Percentiles rank a stretch among this genome's conserved stretches.
phyloP scores from a whole-genome alignment of 2,888 invertebrate genomes.

The Cheilosia urbana region DNA sequence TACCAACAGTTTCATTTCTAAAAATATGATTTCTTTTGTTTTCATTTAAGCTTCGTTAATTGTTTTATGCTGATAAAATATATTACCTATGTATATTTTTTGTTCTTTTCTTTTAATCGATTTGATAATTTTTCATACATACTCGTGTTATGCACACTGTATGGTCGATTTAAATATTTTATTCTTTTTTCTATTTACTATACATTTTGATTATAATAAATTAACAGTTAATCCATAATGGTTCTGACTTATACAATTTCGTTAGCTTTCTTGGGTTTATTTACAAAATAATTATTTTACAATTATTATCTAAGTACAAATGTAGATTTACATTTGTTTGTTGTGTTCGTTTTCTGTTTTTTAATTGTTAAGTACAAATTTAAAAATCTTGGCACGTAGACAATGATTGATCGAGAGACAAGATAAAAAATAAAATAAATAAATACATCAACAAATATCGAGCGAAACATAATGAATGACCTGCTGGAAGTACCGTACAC shows the following conservation, averaged over 20 bases:
- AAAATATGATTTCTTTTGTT: constrained; percentile 53
- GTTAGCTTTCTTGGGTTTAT: constrained; percentile 24
- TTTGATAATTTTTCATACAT: constrained; percentile 35
- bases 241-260: constrained; percentile 21
- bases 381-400: constrained; percentile 49
- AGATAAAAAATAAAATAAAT: background rate
- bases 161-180: constrained; percentile 37
- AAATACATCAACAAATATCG: background rate
- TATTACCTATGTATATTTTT: constrained; percentile 20
- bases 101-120: constrained; percentile 37
- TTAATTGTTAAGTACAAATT: constrained; percentile 27
- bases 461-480: background rate
- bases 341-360: background rate
- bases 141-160: constrained; percentile 59
- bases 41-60: constrained; percentile 47
- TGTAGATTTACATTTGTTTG: background rate
- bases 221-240: constrained; percentile 41
- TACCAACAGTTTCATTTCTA: constrained; percentile 60
- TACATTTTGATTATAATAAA: constrained; percentile 39
- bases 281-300: constrained; percentile 28
- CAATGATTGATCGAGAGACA: constrained; percentile 2
- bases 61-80: constrained; percentile 63
- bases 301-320: constrained; percentile 17
- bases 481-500: too few relatives aligned
- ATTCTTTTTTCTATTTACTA: constrained; percentile 36